Evolutionary conservation across 2,797 vertebrate genomes (phyloP).

Genomic region (Silurus aristotelis): DNA sequence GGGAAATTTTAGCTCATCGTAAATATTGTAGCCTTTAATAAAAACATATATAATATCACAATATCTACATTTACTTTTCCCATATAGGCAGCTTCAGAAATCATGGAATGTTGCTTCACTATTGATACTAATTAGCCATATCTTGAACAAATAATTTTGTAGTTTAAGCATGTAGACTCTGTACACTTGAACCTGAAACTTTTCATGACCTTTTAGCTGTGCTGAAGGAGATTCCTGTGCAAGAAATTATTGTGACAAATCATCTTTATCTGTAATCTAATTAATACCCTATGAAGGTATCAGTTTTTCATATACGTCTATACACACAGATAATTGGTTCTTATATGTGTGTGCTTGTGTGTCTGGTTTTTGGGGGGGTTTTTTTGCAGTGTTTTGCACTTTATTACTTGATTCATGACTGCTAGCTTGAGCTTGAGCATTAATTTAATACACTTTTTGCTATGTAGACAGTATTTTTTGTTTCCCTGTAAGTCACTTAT

Average conservation of each 20-base stretch:
- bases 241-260: not conserved
- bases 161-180: not conserved
- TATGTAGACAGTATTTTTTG: too few relatives aligned
- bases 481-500: too few relatives aligned
- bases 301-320: not conserved
- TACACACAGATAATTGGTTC: not conserved
- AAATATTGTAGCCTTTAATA: too few relatives aligned
- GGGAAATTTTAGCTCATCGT: too few relatives aligned
- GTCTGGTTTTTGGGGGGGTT: too few relatives aligned
- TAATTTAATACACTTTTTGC: too few relatives aligned
- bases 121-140: slow-evolving; percentile 16
- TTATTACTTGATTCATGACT: not conserved
- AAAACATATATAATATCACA: not conserved
- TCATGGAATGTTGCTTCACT: not conserved
- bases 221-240: not conserved
- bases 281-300: not conserved
- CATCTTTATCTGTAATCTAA: not conserved
- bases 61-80: not conserved
- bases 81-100: not conserved
- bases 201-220: slow-evolving; percentile 11
- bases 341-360: too few relatives aligned
- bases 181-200: not conserved
- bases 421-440: not conserved
- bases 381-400: not conserved
- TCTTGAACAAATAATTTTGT: not conserved